Evolutionary conservation across 1,140 invertebrate genomes (phyloP), one percentile per base, ranked within the genome.

Genomic region (Drosophila equinoxialis): DNA sequence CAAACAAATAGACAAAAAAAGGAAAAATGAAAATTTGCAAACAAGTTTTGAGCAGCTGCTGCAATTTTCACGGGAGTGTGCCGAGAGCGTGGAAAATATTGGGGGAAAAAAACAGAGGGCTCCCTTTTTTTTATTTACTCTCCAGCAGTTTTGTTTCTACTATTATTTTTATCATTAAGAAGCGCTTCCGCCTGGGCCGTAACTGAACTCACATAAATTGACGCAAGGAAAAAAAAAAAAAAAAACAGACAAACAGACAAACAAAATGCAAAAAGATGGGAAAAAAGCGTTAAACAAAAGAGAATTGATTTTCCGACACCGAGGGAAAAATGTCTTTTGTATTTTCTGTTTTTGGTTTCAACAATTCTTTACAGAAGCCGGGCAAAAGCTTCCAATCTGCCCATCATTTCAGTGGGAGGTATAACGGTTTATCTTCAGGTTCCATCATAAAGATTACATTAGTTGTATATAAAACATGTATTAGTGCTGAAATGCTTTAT

Each of bases 241-340:
- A 55, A 45, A 11, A 35, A 37, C 33, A 58, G 26, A n/a, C n/a
- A n/a, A n/a, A n/a, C n/a, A n/a, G n/a, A 20, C 30, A 65, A 14
- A 66, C 57, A 8, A 51, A 37, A 61, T 51, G 45, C 57, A 59
- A 59, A 37, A 59, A 59, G 30, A 37, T 59, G 57, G 58, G 37
- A 57, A 59, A 13, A 33, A 51, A 60, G 37, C 10, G 30, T 59
- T 37, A 59, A 59, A 66, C 57, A 8, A 51, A 37, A 61, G 42
- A 20, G 72, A 78, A 74, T 75, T 78, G 72, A 78, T 78, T 75
- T 78, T 65, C 72, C 70, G 58, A 17, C 57, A 59, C 14, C 6
- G 17, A 17, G 7, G 45, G 65, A 65, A 68, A 77, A 69, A 20
- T 65, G 54, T 60, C 17, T 73, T 67, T 67, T 65, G 45, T 61